phyloP scores from a whole-genome alignment of 2,113 vertebrate species.

The Seriola quinqueradiata region DNA sequence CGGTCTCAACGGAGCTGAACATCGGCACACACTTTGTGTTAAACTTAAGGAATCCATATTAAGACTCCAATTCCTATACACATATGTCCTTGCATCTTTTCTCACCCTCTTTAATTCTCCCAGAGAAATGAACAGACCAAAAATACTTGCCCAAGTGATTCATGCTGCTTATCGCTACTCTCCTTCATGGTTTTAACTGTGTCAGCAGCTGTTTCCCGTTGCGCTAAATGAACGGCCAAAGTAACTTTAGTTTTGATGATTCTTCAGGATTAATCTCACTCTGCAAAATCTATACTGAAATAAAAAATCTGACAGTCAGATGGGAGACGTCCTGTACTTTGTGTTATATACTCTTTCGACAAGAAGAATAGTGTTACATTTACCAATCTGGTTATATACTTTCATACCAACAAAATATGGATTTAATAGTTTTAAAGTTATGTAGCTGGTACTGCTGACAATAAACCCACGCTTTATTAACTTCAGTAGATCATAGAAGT shows the following conservation, averaged over 20 bases:
- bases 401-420: conserved; percentile 20
- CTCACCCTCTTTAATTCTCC: conserved; percentile 3
- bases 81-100: neutral
- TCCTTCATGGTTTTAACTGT: conserved; percentile 10
- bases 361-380: neutral
- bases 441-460: neutral
- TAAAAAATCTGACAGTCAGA: neutral
- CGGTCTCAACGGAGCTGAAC: neutral
- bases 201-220: conserved; percentile 16
- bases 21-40: neutral
- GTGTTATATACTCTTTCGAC: neutral
- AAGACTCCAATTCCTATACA: neutral
- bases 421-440: conserved; percentile 18
- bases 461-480: conserved; percentile 34
- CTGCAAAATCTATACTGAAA: neutral
- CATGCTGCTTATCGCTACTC: conserved; percentile 12
- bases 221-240: neutral
- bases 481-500: conserved; percentile 17
- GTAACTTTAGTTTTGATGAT: conserved; percentile 28
- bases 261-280: conserved; percentile 37
- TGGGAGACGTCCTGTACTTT: neutral
- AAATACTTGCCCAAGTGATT: conserved; percentile 25
- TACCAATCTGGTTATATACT: neutral
- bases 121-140: conserved; percentile 5
- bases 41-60: conserved; percentile 1